phyloP scores from a whole-genome alignment of 2,113 vertebrate species.

The Oenanthe oenanthe region DNA sequence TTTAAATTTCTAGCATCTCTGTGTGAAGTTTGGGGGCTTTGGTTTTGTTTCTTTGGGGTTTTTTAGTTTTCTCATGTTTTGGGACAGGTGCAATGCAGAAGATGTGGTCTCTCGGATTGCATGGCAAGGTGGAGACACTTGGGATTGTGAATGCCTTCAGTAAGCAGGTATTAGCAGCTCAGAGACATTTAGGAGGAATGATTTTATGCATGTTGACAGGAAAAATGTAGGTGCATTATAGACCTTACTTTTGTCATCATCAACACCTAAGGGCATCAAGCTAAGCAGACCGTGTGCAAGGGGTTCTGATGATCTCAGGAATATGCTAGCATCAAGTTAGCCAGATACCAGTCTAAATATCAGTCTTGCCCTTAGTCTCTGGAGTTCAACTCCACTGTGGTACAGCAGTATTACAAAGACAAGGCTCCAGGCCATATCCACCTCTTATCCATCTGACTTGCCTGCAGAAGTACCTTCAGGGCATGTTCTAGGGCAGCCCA shows the following conservation, averaged over 20 bases:
- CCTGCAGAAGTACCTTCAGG: neutral
- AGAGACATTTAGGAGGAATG: neutral
- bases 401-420: neutral
- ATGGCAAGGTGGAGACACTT: neutral
- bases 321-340: neutral
- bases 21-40: neutral
- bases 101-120: neutral
- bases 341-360: neutral
- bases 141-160: neutral
- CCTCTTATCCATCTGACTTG: neutral
- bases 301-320: neutral
- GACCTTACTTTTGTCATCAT: neutral
- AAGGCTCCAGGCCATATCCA: neutral
- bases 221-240: neutral
- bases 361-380: neutral
- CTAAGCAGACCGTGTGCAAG: neutral
- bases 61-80: neutral
- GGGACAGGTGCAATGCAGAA: neutral
- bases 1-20: neutral
- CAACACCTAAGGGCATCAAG: neutral
- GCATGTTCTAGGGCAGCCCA: neutral
- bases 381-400: neutral
- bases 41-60: neutral
- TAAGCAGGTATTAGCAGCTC: neutral
- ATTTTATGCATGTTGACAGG: neutral